Evolutionary conservation across 2,888 invertebrate genomes (phyloP), one percentile per base, ranked within the genome.

Genomic region (Clusia tigrina): DNA sequence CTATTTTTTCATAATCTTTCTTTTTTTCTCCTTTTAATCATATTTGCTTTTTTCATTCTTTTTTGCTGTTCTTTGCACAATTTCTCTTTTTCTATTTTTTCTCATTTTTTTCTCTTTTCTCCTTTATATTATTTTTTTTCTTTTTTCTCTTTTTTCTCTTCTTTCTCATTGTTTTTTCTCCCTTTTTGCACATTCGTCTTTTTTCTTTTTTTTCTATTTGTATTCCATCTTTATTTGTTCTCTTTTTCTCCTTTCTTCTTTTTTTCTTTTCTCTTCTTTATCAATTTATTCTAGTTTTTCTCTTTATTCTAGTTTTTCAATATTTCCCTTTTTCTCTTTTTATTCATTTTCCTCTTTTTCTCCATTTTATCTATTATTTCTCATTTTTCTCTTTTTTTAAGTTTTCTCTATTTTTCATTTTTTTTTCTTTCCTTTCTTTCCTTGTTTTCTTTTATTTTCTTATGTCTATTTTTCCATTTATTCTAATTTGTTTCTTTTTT

Each of bases 251-350:
- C 65, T 68, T 67, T 69, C 42, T 26, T 71, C 74, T 71, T 67
- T 69, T 69, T 59, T 66, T 68, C 62, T 69, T 62, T 67, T 64
- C 68, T 69, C 70, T 67, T 65, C 26, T 63, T 56, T 59, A 56
- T 57, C 20, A 48, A 48, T 48, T 20, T 48, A n/a, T n/a, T n/a
- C n/a, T n/a, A n/a, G n/a, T n/a, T n/a, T n/a, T n/a, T n/a, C n/a
- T n/a, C n/a, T n/a, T n/a, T n/a, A n/a, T n/a, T n/a, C n/a, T n/a
- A n/a, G n/a, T n/a, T 12, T 32, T 6, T 6, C 32, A 9, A 32
- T 32, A 32, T 6, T 12, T 12, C 32, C 32, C 32, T 32, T 6
- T 12, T 32, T 12, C 32, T 12, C 32, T 32, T n/a, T n/a, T n/a
- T n/a, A 20, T 48, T 6, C 10, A 23, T 52, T 58, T 51, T 15